Evolutionary conservation across 2,113 vertebrate species (phyloP), one percentile per base, ranked within the genome.

Genomic region (Silurus glanis): DNA sequence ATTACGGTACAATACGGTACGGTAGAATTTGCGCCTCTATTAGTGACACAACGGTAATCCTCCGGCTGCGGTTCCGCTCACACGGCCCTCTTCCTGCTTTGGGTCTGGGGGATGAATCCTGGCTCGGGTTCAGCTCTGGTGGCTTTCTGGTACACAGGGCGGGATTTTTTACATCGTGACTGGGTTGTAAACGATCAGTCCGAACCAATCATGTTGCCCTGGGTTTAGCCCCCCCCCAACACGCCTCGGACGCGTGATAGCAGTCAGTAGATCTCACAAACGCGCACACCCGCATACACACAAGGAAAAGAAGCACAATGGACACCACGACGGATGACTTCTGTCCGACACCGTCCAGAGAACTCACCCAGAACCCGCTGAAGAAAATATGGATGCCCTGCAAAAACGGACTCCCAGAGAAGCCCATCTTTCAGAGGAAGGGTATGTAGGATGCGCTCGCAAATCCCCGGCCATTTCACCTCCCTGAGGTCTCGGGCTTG

Each of bases 331-430:
- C 3, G 83, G 69, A 74, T 10, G 67, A 49, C 25, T 74, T 78
- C 37, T 23, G 47, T 2, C 93, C 94, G 87, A 92, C 95, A 72
- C 67, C 92, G 8, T 95, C 95, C 19, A 93, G 96, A 61, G 97
- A 98, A 85, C 92, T 98, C 83, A 97, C 97, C 12, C 97, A 97
- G 83, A 98, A 98, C 89, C 97, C 97, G 0, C 91, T 97, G 47
- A 97, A 97, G 93, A 98, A 98, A 91, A 97, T 97, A 86, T 98
- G 97, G 97, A 95, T 97, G 93, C 97, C 97, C 5, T 97, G 92
- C 86, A 97, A 95, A 93, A 97, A 97, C 85, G 97, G 97, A 88
- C 95, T 94, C 83, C 96, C 96, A 0, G 97, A 96, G 28, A 94
- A 93, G 83, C 95, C 96, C 91, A 96, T 95, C 90, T 95, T 94